These are phyloP conservation scores for Anomalospiza imberbis DNA, from an alignment of 2,797 vertebrate species.

Conservation along the genomic window DNA sequence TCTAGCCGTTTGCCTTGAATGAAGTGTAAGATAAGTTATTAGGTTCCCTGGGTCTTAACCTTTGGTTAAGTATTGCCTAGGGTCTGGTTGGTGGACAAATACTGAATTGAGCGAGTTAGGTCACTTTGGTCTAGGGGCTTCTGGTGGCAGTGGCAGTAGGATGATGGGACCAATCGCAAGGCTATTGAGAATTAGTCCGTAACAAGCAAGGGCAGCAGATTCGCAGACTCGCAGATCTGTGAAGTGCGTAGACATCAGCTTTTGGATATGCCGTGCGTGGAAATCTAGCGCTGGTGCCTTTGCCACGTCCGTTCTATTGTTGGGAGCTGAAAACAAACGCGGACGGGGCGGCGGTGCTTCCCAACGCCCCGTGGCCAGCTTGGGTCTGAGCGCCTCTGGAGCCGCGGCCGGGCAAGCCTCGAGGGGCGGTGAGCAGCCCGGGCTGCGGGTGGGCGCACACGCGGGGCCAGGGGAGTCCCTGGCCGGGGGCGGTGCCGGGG, in stretches of 20 bases:
- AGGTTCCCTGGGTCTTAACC: neutral
- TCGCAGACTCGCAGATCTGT: neutral
- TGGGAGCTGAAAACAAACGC: neutral
- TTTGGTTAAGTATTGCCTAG: fast-evolving
- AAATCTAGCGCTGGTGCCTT: neutral
- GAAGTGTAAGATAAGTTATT: neutral
- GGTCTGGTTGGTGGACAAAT: neutral
- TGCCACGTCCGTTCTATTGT: neutral
- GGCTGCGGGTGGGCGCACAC: neutral
- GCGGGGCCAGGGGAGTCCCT: no score
- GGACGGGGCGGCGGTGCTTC: no score
- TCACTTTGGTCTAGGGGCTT: neutral
- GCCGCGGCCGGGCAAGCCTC: neutral
- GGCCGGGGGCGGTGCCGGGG: neutral
- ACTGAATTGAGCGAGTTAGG: fast-evolving
- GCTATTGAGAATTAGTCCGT: fast-evolving
- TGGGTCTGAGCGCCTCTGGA: neutral
- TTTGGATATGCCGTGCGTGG: fast-evolving
- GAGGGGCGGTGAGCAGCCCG: neutral
- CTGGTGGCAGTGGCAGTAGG: neutral
- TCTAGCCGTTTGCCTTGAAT: neutral
- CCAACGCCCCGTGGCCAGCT: neutral
- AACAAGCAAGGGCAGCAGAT: no score
- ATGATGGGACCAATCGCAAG: fast-evolving
- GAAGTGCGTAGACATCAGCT: fast-evolving